Base-by-base conservation (phyloP, 2,888 invertebrate genomes). In the Acronicta psi region DNA sequence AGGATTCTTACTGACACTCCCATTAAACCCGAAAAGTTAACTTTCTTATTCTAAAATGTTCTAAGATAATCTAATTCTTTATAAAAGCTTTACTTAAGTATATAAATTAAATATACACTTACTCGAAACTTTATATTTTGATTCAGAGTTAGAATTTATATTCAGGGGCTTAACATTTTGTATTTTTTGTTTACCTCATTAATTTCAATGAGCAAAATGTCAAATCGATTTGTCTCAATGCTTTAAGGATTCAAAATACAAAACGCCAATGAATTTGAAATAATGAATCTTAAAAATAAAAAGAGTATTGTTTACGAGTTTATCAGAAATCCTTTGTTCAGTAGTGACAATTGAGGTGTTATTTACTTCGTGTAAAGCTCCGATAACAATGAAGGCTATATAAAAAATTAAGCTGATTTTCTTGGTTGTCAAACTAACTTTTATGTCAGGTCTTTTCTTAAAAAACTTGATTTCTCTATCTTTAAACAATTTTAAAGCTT, bases 1-100 rank as follows among this genome's bases (percentile, higher is more conserved):
- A 42, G 36, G 23, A 63, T 63, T 57, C 17, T 47, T 53, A 47
- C 41, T 16, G 50, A 62, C 57, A 61, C 25, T 59, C 62, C n/a
- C 43, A 47, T 70, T 57, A 31, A 40, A 31, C 38, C 40, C 14
- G 25, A 47, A 51, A 51, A 47, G 49, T 59, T 54, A 42, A 51
- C 44, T 42, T 54, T 50, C 29, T 59, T 34, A 44, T 53, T 49
- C 29, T 37, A 46, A 23, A 51, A 46, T 36, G 43, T 63, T 52
- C 38, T 11, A 11, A 40, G 17, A 52, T 38, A 64, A 52, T 59
- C 52, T 43, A 31, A 23, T 14, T 31, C 45, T 17, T 50, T 31
- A 41, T 36, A 40, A 49, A 61, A 36, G 36, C 23, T 45, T 34
- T 29, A 36, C 11, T 49, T 45, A 49, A 37, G 23, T 62, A n/a